Evolutionary conservation across 2,888 invertebrate genomes (phyloP), one percentile per base, ranked within the genome.

Genomic region (Mesorhabditis spiculigera): DNA sequence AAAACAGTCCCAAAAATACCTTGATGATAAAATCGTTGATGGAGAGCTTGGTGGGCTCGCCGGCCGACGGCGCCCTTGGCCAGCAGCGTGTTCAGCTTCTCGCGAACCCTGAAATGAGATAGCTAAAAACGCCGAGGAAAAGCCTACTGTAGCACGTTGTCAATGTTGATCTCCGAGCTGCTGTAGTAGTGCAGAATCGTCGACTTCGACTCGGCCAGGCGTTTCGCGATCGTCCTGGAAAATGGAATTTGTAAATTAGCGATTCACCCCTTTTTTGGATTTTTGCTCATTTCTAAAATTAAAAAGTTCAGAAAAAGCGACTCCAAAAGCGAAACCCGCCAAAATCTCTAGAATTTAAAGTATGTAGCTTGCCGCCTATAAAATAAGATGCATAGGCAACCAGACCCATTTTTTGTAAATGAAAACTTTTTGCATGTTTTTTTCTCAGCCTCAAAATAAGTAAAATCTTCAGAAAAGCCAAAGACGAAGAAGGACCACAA

Each of bases 131-230:
- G 8, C 42, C 16, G 5, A 62, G 42, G 10, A 6, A 68, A 69
- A 71, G 63, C 86, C 81, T 82, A 89, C 83, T 90, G 90, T 69
- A 94, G 74, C 28, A 90, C 88, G 74, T 88, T 86, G 85, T 96
- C 95, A 82, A 97, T 91, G 83, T 91, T 91, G 71, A 94, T 90
- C 69, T 96, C 94, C 63, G 91, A 90, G 0, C 92, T 91, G 4
- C 97, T 89, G 87, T 98, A 99, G 87, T 97, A 99, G 87, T 99
- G 98, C 4, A 98, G 98, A 86, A 98, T 93, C 66, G 91, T 91
- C 42, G 78, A 75, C 68, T 91, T 91, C 13, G 91, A 91, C 85
- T 91, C 89, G 42, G 90, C 89, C 13, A 91, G 87, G 76, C 91
- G 87, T 83, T 90, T 90, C 3, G 91, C 91, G 78, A 91, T 91